Evolutionary conservation across 2,888 invertebrate species (phyloP), one percentile per base, ranked within the genome.

Genomic region (Leucophenga maculata): DNA sequence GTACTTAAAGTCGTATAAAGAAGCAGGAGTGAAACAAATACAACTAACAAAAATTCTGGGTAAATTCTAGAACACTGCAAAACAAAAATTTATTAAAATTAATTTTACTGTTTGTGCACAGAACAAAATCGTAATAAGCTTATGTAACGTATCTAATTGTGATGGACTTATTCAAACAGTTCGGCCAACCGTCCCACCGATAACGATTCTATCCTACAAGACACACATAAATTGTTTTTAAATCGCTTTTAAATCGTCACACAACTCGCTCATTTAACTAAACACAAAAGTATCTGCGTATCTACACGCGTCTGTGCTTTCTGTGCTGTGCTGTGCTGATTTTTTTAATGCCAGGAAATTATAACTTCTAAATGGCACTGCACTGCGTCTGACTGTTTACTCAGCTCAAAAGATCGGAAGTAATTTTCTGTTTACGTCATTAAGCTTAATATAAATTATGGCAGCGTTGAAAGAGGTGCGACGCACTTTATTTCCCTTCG

Each of bases 391-490:
- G 13, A 4, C 13, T 22, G 22, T 20, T 55, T 16, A 18, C 26
- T 46, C 13, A 32, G 46, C 18, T 16, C 62, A 62, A 46, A 46
- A 44, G 46, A 64, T 46, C 62, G 62, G 62, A 48, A 64, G 62
- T 64, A 64, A 48, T 48, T 64, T 16, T 46, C 48, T 46, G 62
- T 64, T 64, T 64, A 64, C 62, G 18, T 64, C 62, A 64, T 64
- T 62, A 62, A 44, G 44, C 20, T 44, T 22, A 64, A 64, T 46
- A 64, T 64, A 48, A 16, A 62, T 59, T 9, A 32, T 32, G 32
- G 0, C 32, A 59, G 8, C 18, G n/a, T 16, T 2, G 26, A 26
- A 26, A 26, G 26, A 4, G 26, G 26, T 4, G 4, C 26, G 3
- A 26, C 4, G 26, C 26, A 26, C 26, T 26, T 26, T 3, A 26